phyloP scores from a whole-genome alignment of 2,888 invertebrate species.

The Micropterix aruncella region DNA sequence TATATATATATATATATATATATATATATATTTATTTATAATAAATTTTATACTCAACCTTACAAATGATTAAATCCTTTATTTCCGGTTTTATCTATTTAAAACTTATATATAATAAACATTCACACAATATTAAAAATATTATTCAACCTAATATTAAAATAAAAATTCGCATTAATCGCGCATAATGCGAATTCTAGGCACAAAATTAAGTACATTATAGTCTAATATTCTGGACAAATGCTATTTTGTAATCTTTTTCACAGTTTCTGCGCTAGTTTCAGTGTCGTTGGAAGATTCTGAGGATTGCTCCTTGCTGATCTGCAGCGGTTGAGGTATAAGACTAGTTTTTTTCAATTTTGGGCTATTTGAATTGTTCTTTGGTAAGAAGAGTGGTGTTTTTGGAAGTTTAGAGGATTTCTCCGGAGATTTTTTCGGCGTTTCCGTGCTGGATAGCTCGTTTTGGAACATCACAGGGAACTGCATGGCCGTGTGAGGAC shows the following conservation, averaged over 20 bases:
- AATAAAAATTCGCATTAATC: no score
- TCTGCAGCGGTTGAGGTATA: not conserved
- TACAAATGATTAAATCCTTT: no score
- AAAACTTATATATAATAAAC: no score
- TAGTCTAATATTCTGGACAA: not conserved
- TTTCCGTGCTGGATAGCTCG: not conserved
- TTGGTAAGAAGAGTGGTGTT: slow-evolving; percentile 23
- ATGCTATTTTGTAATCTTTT: slow-evolving; percentile 19
- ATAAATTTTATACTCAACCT: no score
- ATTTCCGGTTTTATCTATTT: no score
- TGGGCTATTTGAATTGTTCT: slow-evolving; percentile 17
- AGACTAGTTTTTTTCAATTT: not conserved
- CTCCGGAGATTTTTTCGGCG: not conserved
- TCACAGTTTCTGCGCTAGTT: slow-evolving; percentile 35
- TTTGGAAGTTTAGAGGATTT: slow-evolving; percentile 22
- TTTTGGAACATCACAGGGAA: not conserved
- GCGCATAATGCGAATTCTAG: no score
- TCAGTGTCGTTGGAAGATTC: slow-evolving; percentile 43
- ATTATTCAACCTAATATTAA: no score
- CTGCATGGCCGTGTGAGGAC: not conserved
- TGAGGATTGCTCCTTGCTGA: slow-evolving; percentile 31
- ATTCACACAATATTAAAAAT: no score
- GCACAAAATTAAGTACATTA: no score
- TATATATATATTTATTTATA: no score
- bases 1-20: no score